Conservation (phyloP, 2,113 vertebrate species). For the Dipodomys stephensi region DNA sequence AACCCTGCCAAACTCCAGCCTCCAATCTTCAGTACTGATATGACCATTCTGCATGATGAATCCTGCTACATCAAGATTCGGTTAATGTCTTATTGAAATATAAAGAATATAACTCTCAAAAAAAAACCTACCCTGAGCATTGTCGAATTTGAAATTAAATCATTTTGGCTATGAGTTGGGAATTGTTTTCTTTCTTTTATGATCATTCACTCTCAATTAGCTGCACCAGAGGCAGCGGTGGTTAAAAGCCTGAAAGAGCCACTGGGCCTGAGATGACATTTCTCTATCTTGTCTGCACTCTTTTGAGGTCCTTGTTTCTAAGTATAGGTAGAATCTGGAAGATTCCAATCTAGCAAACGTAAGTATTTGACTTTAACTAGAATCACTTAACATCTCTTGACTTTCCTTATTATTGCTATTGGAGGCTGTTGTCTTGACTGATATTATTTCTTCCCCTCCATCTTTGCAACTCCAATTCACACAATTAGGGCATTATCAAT, state of each 20-base stretch:
- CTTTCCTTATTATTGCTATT: background rate
- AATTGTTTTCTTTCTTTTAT: background rate
- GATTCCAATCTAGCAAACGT: background rate
- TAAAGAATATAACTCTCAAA: slow-evolving; percentile 56
- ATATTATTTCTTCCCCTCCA: background rate
- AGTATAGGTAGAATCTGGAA: background rate
- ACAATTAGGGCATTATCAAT: background rate
- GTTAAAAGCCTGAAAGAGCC: background rate
- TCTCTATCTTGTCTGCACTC: background rate
- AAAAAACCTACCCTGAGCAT: background rate
- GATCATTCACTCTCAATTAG: background rate
- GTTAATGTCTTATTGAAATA: slow-evolving; percentile 69
- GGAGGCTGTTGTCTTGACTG: background rate
- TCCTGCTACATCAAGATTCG: slow-evolving; percentile 67
- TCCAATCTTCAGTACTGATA: slow-evolving; percentile 57
- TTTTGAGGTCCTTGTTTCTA: background rate
- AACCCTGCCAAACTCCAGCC: slow-evolving; percentile 30
- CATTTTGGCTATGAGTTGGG: background rate
- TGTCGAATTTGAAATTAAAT: background rate
- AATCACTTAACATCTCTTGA: background rate
- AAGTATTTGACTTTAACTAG: background rate
- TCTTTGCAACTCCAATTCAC: background rate
- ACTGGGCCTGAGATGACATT: background rate
- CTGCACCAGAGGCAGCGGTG: background rate
- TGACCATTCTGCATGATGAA: slow-evolving; percentile 20